phyloP scores from a whole-genome alignment of 2,113 vertebrate genomes.

The Grus americana region DNA sequence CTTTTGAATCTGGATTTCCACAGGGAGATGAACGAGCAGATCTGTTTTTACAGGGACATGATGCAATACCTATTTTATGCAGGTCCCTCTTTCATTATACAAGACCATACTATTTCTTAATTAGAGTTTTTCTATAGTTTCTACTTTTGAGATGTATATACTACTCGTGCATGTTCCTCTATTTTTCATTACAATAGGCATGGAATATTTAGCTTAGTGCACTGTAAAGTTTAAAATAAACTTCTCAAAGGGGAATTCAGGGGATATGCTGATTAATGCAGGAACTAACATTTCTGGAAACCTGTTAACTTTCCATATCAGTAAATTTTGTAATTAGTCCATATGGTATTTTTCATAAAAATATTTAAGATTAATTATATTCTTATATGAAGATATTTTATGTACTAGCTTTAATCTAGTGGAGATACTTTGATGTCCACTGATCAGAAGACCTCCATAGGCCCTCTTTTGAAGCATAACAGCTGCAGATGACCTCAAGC shows the following conservation, averaged over 20 bases:
- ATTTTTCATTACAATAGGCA: background rate
- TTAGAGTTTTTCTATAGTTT: background rate
- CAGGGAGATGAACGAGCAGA: conserved; percentile 56
- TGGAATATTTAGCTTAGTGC: background rate
- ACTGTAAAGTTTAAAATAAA: background rate
- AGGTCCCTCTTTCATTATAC: background rate
- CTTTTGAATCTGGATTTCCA: conserved; percentile 60
- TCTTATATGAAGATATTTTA: background rate
- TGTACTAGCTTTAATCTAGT: background rate
- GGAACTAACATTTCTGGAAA: background rate
- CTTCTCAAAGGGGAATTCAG: background rate
- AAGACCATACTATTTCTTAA: background rate
- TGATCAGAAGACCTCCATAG: background rate
- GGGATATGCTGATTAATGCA: background rate
- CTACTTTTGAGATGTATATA: background rate
- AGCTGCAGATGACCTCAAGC: background rate
- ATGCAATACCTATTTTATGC: conserved; percentile 56
- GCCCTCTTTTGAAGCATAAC: background rate
- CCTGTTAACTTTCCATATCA: background rate
- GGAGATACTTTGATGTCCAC: background rate
- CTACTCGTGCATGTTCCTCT: background rate
- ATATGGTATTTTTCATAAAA: background rate
- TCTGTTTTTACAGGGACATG: conserved; percentile 54
- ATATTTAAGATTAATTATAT: background rate
- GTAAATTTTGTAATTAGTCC: background rate